Evolutionary conservation across 2,113 vertebrate genomes (phyloP), one percentile per base, ranked within the genome.

Genomic region (Bos javanicus): DNA sequence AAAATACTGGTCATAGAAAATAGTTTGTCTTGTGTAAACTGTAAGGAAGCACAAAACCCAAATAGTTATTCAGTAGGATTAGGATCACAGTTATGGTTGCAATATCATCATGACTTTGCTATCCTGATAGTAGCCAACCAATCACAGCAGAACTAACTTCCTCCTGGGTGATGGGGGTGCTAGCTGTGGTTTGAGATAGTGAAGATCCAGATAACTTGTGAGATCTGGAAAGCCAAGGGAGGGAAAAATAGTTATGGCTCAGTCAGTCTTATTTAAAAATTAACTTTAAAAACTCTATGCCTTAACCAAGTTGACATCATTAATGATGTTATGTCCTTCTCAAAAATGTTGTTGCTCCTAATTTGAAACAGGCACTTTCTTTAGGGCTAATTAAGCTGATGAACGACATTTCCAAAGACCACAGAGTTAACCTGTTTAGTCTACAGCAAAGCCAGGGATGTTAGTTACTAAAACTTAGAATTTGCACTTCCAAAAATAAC

Each of bases 331-430:
- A 89, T 82, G 97, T 98, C 96, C 97, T 98, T 98, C 97, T 95
- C 33, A 3, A 92, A 97, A 96, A 98, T 95, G 95, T 89, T 97
- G 92, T 98, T 98, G 96, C 78, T 97, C 97, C 97, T 98, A 46
- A 97, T 98, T 98, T 97, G 94, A 98, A 98, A 94, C 43, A 97
- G 98, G 96, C 93, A 92, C 92, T 99, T 99, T 98, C 98, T 99
- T 98, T 97, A 98, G 98, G 98, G 97, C 97, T 98, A 98, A 99
- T 98, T 98, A 98, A 96, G 92, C 98, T 98, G 98, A 98, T 97
- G 95, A 98, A 98, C 97, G 96, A 74, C 88, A 26, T 94, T 98
- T 92, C 60, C 59, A 28, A 36, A 97, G 96, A 98, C 36, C n/a
- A 89, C 97, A 91, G 52, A 74, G 95, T 97, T 98, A 96, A 95